Base-by-base conservation (phyloP, 1,140 invertebrate species). In the Drosophila bocqueti region DNA sequence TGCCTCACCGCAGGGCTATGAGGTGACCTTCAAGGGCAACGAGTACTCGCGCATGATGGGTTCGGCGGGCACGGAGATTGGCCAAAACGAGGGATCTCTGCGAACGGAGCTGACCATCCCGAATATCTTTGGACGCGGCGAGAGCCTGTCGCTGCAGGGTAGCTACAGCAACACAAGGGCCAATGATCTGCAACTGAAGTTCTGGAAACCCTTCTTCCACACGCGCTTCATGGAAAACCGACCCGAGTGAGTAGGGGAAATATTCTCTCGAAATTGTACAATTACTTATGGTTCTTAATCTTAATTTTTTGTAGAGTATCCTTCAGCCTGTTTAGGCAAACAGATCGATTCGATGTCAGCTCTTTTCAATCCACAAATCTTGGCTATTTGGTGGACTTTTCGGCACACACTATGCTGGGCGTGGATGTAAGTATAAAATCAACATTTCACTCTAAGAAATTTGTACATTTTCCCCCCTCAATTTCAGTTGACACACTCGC, bases 181-280 rank as follows among this genome's bases (percentile, higher is more conserved):
- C 26, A 84, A 91, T 62, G 92, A 93, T 75, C 29, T 93, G 31
- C 90, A 83, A 31, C 54, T 93, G 0, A 93, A 92, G 57, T 93
- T 93, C 57, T 89, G 89, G 82, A 93, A 93, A 31, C 91, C 92
- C 46, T 93, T 92, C 47, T 93, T 92, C 61, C 92, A 93, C 59
- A 93, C 91, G 42, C 78, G 79, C 3, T 84, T 93, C 36, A 66
- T 81, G 16, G 85, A 92, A 6, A 93, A 93, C 72, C 77, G 91
- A 74, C 92, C 92, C 8, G 92, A 93, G 92, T 93, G 69, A 89
- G 87, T 18, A 36, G 3, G 0, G 8, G 7, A 26, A 49, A 26
- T 26, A 47, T 34, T 10, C 8, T 10, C 0, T 21, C 1, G 0
- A 1, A 16, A 34, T 9, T 18, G 2, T 2, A 36, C 13, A 4